Percentiles rank a stretch among this genome's conserved stretches.
phyloP scores from a whole-genome alignment of 2,888 invertebrate species.

The Scaptomyza reducta region DNA sequence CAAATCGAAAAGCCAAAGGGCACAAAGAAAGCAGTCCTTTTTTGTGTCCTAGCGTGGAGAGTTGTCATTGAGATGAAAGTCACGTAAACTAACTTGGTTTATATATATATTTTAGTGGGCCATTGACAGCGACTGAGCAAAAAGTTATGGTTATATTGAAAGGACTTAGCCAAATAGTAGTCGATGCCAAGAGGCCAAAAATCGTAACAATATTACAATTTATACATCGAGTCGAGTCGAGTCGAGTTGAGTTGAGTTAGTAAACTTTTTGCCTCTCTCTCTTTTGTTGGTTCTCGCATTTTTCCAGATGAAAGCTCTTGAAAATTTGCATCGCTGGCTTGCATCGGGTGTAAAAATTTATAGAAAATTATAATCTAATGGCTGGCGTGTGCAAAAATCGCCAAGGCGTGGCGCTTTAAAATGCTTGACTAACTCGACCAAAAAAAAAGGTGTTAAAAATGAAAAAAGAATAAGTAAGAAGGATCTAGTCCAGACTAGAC shows the following conservation, averaged over 20 bases:
- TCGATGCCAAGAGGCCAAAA: conserved; percentile 24
- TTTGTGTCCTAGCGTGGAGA: conserved; percentile 16
- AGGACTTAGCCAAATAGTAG: conserved; percentile 51
- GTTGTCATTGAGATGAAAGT: conserved; percentile 68
- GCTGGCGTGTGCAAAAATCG: conserved; percentile 52
- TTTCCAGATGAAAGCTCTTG: conserved; percentile 67
- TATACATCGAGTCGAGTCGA: conserved; percentile 5
- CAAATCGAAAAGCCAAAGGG: conserved; percentile 58
- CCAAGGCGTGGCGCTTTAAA: conserved; percentile 41
- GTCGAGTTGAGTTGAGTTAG: conserved; percentile 7
- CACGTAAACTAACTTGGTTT: conserved; percentile 67
- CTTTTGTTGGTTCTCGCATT: conserved; percentile 38
- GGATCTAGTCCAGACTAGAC: no score
- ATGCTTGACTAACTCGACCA: conserved; percentile 53
- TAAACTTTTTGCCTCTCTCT: background rate
- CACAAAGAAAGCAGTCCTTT: conserved; percentile 31
- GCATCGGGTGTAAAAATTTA: background rate
- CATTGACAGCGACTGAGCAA: conserved; percentile 57
- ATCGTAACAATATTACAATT: conserved; percentile 30
- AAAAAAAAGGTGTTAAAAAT: conserved; percentile 32
- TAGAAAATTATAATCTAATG: conserved; percentile 67
- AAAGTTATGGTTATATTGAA: conserved; percentile 75
- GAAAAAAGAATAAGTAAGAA: no score
- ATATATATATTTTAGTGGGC: conserved; percentile 14
- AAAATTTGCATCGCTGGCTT: conserved; percentile 53